Conservation (phyloP, 2,797 vertebrate species). For the Halcyon smyrnensis region DNA sequence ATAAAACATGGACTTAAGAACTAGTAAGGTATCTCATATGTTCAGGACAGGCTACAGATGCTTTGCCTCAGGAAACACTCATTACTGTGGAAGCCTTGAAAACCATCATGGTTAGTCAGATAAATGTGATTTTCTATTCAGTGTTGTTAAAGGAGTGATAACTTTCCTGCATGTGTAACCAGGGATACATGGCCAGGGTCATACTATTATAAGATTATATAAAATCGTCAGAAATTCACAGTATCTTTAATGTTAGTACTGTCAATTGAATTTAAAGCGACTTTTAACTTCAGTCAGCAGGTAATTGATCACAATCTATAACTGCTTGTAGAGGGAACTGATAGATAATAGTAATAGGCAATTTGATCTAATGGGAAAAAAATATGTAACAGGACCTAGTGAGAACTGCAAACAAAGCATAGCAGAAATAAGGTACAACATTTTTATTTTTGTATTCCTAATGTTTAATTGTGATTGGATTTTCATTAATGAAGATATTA, state of each 20-base stretch:
- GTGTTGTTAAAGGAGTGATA: background rate
- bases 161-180: background rate
- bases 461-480: background rate
- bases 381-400: background rate
- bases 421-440: background rate
- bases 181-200: background rate
- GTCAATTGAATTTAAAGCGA: background rate
- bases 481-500: background rate
- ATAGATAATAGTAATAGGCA: background rate
- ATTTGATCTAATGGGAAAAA: background rate
- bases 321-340: background rate
- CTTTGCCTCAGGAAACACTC: background rate
- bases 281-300: background rate
- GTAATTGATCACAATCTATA: background rate
- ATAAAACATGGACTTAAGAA: background rate
- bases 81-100: background rate
- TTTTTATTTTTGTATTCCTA: background rate
- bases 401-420: background rate
- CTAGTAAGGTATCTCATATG: background rate
- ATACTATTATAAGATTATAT: background rate
- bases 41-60: background rate
- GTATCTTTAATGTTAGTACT: background rate
- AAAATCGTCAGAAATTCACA: background rate
- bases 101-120: background rate
- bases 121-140: background rate